These are phyloP conservation scores for Unio delphinus DNA, from an alignment of 2,888 invertebrate species.

Conservation along the genomic window DNA sequence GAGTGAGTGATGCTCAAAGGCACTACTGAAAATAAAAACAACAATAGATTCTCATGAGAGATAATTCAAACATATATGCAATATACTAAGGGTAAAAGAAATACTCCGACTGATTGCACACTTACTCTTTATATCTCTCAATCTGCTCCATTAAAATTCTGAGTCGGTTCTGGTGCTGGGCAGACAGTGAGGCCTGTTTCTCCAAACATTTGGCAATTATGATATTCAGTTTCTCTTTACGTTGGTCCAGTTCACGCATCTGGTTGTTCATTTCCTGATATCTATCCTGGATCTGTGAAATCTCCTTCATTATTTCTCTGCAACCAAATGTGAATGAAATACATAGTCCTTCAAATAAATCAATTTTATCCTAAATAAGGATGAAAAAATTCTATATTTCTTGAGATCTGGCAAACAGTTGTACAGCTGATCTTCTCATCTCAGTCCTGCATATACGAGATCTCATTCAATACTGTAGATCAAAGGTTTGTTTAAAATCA, in stretches of 20 bases:
- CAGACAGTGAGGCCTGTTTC: constrained; percentile 44
- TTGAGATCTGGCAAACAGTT: no score
- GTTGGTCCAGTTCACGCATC: constrained; percentile 27
- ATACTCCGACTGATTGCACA: neutral
- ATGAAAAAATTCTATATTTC: no score
- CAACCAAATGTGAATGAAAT: neutral
- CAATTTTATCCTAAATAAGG: no score
- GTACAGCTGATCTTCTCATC: no score
- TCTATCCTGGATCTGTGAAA: constrained; percentile 34
- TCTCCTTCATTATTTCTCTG: constrained; percentile 47
- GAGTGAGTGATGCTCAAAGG: no score
- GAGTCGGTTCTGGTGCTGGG: constrained; percentile 52
- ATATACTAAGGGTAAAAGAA: no score
- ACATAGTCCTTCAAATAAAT: neutral
- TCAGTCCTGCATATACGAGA: no score
- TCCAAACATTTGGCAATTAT: constrained; percentile 42
- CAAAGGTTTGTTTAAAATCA: no score
- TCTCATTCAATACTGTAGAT: no score
- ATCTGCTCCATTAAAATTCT: constrained; percentile 41
- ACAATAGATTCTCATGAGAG: no score
- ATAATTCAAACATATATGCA: no score
- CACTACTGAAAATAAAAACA: no score
- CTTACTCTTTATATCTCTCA: constrained; percentile 44
- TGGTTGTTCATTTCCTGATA: constrained; percentile 36
- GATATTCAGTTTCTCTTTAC: constrained; percentile 42